Percentiles rank a stretch among this genome's conserved stretches.
Conservation (phyloP, 2,113 vertebrate species). For the Papio anubis region DNA sequence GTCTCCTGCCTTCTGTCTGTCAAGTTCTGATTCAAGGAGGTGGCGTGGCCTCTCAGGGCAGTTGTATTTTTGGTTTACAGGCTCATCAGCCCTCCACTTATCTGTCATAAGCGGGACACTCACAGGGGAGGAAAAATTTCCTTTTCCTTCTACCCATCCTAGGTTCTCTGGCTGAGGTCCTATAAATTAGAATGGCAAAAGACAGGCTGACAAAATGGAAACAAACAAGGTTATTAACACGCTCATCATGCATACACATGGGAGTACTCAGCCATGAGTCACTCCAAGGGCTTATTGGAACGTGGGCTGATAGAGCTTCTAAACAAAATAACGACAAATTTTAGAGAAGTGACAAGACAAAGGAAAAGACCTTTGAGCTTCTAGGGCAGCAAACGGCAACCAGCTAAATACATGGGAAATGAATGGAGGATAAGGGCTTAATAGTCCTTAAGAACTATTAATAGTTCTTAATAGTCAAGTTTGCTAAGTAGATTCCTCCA, state of each 20-base stretch:
- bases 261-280: background rate
- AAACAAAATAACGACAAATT: background rate
- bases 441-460: no score
- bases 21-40: no score
- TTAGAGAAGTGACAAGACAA: no score
- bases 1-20: no score
- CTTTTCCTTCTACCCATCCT: background rate
- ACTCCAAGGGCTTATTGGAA: background rate
- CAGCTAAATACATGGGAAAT: background rate
- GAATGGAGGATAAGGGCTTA: no score
- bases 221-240: background rate
- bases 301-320: no score
- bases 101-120: no score
- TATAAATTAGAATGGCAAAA: background rate
- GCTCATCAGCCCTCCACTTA: no score
- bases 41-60: no score
- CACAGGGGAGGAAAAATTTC: background rate
- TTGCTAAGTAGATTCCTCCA: no score
- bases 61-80: no score
- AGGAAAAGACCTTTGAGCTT: background rate
- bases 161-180: background rate
- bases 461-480: no score
- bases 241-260: background rate
- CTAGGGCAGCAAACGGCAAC: background rate
- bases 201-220: background rate